Evolutionary conservation across 2,888 invertebrate genomes (phyloP).

Genomic region (Acleris emargana): DNA sequence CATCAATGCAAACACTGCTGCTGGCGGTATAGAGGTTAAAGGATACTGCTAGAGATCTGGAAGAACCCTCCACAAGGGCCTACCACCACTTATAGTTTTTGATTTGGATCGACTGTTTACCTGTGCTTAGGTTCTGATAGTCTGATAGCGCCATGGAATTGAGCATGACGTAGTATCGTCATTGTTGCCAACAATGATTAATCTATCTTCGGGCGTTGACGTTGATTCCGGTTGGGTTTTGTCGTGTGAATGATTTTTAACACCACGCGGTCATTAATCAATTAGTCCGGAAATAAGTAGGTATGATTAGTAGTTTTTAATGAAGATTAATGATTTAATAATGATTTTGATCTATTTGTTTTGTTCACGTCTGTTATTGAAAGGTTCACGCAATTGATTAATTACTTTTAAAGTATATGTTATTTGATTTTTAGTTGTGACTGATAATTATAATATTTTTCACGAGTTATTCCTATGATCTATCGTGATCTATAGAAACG

Average conservation of each 20-base stretch:
- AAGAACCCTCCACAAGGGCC: no score
- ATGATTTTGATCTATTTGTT: slow-evolving; percentile 13
- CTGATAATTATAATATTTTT: no score
- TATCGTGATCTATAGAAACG: no score
- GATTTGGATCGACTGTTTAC: slow-evolving; percentile 43
- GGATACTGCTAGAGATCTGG: no score
- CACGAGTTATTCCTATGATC: no score
- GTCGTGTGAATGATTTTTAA: slow-evolving; percentile 6
- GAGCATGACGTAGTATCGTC: slow-evolving; percentile 47
- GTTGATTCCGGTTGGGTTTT: neutral
- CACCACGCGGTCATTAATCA: neutral
- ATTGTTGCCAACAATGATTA: slow-evolving; percentile 3
- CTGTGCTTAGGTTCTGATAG: slow-evolving; percentile 53
- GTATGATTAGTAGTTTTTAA: slow-evolving; percentile 18
- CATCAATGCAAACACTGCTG: no score
- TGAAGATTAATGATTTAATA: slow-evolving; percentile 9
- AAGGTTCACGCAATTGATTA: slow-evolving; percentile 2
- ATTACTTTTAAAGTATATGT: neutral
- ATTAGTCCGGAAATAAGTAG: neutral
- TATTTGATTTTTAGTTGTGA: no score
- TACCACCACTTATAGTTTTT: slow-evolving; percentile 2
- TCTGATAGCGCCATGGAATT: slow-evolving; percentile 60
- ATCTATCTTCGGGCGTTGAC: neutral
- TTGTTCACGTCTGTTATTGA: slow-evolving; percentile 12
- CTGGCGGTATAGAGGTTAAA: no score